Percentiles rank a stretch among this genome's conserved stretches.
Conservation (phyloP, 1,140 invertebrate species). For the Diorhabda sublineata region DNA sequence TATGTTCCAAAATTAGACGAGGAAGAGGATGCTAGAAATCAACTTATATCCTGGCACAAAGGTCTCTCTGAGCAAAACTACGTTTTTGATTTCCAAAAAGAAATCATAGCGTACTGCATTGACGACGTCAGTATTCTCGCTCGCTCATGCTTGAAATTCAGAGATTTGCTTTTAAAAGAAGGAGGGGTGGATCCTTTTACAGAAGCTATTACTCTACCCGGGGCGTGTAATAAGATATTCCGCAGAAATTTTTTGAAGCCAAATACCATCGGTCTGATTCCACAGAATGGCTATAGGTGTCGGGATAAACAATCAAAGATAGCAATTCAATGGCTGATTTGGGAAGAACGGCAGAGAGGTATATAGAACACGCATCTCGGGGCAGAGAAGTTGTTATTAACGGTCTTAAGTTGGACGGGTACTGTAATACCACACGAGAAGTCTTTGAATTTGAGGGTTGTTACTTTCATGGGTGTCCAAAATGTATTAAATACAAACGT, state of each 20-base stretch:
- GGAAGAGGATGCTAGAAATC: neutral
- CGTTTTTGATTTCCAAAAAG: slow-evolving; percentile 19
- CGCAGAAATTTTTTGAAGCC: slow-evolving; percentile 22
- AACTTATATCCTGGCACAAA: slow-evolving; percentile 21
- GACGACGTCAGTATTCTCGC: slow-evolving; percentile 22
- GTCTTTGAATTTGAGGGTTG: slow-evolving; percentile 13
- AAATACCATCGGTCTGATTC: slow-evolving; percentile 22
- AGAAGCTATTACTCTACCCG: neutral
- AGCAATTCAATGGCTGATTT: slow-evolving; percentile 6
- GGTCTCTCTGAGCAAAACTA: slow-evolving; percentile 4
- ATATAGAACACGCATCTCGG: slow-evolving; percentile 17
- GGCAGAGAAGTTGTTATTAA: slow-evolving; percentile 9
- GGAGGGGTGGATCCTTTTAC: too few species aligned
- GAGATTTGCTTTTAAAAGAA: too few species aligned
- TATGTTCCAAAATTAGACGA: neutral
- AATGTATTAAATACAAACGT: slow-evolving; percentile 6
- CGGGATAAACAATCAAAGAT: neutral
- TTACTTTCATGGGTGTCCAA: slow-evolving; percentile 10
- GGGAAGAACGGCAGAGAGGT: slow-evolving; percentile 8
- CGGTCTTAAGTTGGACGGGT: slow-evolving; percentile 18
- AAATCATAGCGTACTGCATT: slow-evolving; percentile 22
- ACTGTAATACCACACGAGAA: slow-evolving; percentile 5
- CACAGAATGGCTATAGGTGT: slow-evolving; percentile 10
- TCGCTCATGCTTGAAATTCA: neutral
- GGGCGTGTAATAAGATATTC: slow-evolving; percentile 23